Evolutionary conservation across 2,797 vertebrate genomes (phyloP).

Genomic region (Rhinatrema bivittatum): DNA sequence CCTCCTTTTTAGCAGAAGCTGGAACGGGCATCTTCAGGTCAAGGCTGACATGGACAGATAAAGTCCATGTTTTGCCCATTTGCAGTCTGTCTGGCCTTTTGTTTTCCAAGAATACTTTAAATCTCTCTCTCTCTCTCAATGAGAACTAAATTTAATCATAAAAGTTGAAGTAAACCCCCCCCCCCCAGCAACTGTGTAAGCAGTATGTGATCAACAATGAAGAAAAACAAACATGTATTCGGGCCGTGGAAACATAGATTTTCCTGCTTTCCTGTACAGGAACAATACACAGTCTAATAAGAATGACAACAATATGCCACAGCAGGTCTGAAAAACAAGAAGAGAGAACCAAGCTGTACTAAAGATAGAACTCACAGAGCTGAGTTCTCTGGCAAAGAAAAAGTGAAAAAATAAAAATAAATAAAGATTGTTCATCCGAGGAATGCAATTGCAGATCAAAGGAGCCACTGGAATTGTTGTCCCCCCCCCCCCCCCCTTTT

Average conservation of each 20-base stretch:
- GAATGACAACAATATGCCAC: slow-evolving; percentile 19
- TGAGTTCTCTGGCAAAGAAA: slow-evolving; percentile 8
- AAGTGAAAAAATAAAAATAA: background rate
- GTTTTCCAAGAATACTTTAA: slow-evolving; percentile 10
- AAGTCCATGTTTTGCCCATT: slow-evolving; percentile 4
- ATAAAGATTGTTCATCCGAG: rapidly evolving
- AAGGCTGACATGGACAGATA: background rate
- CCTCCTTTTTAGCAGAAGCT: no score
- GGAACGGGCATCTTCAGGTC: slow-evolving; percentile 17
- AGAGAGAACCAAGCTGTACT: slow-evolving; percentile 7
- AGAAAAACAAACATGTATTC: slow-evolving; percentile 21
- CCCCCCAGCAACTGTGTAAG: slow-evolving; percentile 24
- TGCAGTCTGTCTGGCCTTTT: background rate
- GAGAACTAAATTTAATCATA: slow-evolving; percentile 11
- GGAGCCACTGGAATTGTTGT: no score
- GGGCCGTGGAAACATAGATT: slow-evolving; percentile 30
- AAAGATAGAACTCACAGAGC: background rate
- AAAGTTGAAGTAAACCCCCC: slow-evolving; percentile 22
- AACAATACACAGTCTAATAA: slow-evolving; percentile 31
- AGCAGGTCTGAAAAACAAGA: slow-evolving; percentile 25
- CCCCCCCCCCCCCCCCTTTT: no score
- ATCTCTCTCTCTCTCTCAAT: slow-evolving; percentile 4
- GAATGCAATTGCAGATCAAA: no score
- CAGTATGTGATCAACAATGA: slow-evolving; percentile 21
- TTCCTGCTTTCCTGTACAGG: slow-evolving; percentile 37